These are phyloP conservation scores for Saturnia pavonia DNA, from an alignment of 2,888 invertebrate species.

Conservation along the genomic window DNA sequence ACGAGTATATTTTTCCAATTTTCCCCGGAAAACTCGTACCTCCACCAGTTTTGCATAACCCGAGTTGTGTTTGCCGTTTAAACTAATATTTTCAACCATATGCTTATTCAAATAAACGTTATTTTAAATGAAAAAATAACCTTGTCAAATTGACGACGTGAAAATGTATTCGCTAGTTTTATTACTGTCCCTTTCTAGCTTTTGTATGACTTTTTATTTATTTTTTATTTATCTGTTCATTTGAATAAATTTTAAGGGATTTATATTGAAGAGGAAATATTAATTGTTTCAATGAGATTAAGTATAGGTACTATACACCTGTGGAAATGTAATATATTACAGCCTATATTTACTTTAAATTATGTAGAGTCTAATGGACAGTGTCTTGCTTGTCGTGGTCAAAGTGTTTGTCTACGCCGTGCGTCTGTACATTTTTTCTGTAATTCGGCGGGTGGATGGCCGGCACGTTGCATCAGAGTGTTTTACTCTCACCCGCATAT, in stretches of 20 bases:
- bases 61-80: slow-evolving; percentile 22
- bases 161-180: slow-evolving; percentile 53
- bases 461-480: too few species aligned
- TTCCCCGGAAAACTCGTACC: slow-evolving; percentile 68
- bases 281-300: not conserved
- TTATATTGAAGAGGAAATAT: not conserved
- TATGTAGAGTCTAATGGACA: too few species aligned
- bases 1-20: slow-evolving; percentile 78
- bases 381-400: too few species aligned
- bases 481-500: too few species aligned
- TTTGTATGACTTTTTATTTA: slow-evolving; percentile 43
- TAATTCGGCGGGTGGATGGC: too few species aligned
- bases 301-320: too few species aligned
- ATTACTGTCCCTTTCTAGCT: slow-evolving; percentile 52
- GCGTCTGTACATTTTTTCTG: too few species aligned
- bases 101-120: slow-evolving; percentile 13
- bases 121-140: slow-evolving; percentile 21
- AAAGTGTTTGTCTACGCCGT: too few species aligned
- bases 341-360: too few species aligned
- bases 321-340: not conserved
- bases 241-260: not conserved
- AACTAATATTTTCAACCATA: slow-evolving; percentile 33
- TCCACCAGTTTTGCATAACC: slow-evolving; percentile 54
- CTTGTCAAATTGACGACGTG: slow-evolving; percentile 46
- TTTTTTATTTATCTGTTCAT: slow-evolving; percentile 27